phyloP scores from a whole-genome alignment of 1,140 invertebrate species.

The Lucilia cuprina region DNA sequence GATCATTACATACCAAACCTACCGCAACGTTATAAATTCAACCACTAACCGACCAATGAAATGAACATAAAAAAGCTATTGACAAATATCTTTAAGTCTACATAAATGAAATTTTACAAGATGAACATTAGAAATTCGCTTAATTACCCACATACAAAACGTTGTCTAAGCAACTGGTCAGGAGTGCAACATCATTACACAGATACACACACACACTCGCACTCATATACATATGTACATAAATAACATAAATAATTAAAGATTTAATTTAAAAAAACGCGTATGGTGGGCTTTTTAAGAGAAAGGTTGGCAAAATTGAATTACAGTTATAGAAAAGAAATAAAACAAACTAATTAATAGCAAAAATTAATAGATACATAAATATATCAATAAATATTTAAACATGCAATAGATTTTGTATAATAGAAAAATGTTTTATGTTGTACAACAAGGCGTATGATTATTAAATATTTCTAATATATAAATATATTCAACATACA shows the following conservation, averaged over 20 bases:
- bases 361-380: not conserved
- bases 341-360: not conserved
- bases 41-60: not conserved
- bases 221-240: not conserved
- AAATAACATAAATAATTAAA: constrained; percentile 2
- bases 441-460: not conserved
- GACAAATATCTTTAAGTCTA: not conserved
- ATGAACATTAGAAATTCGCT: constrained; percentile 4
- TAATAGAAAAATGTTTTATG: not conserved
- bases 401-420: too few relatives aligned
- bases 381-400: not conserved
- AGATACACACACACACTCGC: too few relatives aligned
- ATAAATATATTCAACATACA: not conserved
- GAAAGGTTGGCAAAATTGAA: constrained; percentile 14
- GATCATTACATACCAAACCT: constrained; percentile 19
- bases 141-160: not conserved
- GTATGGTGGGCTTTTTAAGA: not conserved
- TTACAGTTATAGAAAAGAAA: not conserved
- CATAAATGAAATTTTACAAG: constrained; percentile 2
- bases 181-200: too few relatives aligned
- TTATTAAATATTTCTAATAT: not conserved
- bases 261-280: constrained; percentile 1
- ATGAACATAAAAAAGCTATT: not conserved
- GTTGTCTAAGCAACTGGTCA: too few relatives aligned
- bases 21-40: constrained; percentile 14